These are phyloP conservation scores for Papilio polyxenes DNA, from an alignment of 1,140 invertebrate species.

Conservation along the genomic window DNA sequence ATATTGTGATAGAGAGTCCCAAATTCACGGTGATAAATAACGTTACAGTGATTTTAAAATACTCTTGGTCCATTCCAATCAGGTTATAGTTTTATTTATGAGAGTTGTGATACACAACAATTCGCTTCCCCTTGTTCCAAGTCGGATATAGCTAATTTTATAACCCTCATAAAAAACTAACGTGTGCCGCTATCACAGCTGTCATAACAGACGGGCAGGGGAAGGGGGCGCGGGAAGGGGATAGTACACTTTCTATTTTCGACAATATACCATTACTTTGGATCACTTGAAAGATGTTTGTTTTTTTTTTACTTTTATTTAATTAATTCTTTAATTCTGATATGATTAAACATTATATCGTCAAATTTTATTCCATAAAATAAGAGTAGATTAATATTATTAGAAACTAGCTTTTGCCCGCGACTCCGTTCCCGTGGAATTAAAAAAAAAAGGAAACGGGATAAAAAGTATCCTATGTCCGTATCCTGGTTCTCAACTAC, in stretches of 20 bases:
- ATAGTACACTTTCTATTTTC: conserved; percentile 47
- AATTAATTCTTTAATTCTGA: too few relatives aligned
- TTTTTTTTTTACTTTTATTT: neutral
- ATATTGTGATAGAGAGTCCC: neutral
- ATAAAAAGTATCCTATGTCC: too few relatives aligned
- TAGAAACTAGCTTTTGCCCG: too few relatives aligned
- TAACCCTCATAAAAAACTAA: conserved; percentile 46
- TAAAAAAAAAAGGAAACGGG: too few relatives aligned
- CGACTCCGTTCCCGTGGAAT: too few relatives aligned
- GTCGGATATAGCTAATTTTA: conserved; percentile 45
- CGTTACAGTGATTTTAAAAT: too few relatives aligned
- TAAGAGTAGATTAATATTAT: too few relatives aligned
- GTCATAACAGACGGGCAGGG: conserved; percentile 45
- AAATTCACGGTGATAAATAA: neutral
- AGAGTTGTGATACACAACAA: conserved; percentile 26
- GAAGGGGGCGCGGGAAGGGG: neutral
- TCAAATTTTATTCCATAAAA: too few relatives aligned
- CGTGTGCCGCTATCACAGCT: conserved; percentile 47
- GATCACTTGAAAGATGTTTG: conserved; percentile 35
- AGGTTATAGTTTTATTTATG: conserved; percentile 34
- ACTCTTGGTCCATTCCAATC: conserved; percentile 25
- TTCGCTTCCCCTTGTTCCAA: conserved; percentile 30
- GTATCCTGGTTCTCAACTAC: too few relatives aligned
- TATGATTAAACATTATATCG: too few relatives aligned
- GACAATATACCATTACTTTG: conserved; percentile 33